Base-by-base conservation (phyloP, 2,113 vertebrate genomes). In the Papio anubis region DNA sequence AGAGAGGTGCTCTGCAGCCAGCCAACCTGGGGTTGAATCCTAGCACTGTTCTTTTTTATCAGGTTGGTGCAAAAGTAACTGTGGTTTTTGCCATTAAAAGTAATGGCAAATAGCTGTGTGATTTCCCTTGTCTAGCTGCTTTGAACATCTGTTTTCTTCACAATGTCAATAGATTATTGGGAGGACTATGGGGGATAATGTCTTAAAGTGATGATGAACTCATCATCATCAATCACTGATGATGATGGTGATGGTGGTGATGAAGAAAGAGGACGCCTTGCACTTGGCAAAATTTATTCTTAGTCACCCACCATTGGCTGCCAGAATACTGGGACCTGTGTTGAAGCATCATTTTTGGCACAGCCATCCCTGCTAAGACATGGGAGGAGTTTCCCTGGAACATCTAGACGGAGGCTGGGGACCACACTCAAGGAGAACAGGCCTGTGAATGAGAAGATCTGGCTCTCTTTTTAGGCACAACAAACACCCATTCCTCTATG, bases 241-340 rank as follows among this genome's bases (percentile, higher is more conserved):
- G 72, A 0, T 79, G 57, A 0, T 9, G 10, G 2, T 93, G 30
- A 0, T 40, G 14, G 0, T 32, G 17, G 0, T 43, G 21, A 0
- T 23, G 20, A 0, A 32, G 43, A 0, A 66, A 68, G 23, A 72
- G 12, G 70, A 68, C 5, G 14, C 7, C 10, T 38, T 21, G 50
- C 18, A 43, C 38, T 55, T 86, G 55, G 32, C 10, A 75, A 66
- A 90, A 72, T 50, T 27, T n/a, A 50, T 4, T 57, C 18, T 78
- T 30, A 32, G 55, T 45, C 38, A 30, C 20, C 5, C 8, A 1
- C 30, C 72, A 3, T 0, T 75, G 72, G 40, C 40, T 21, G 43
- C 52, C 27, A 6, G 70, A 61, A 55, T 20, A 68, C 7, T 5
- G 35, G 27, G 25, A 21, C 32, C 38, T 50, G 5, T 55, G 38